Base-by-base conservation (phyloP, 2,113 vertebrate genomes). In the Pelmatolapia mariae region DNA sequence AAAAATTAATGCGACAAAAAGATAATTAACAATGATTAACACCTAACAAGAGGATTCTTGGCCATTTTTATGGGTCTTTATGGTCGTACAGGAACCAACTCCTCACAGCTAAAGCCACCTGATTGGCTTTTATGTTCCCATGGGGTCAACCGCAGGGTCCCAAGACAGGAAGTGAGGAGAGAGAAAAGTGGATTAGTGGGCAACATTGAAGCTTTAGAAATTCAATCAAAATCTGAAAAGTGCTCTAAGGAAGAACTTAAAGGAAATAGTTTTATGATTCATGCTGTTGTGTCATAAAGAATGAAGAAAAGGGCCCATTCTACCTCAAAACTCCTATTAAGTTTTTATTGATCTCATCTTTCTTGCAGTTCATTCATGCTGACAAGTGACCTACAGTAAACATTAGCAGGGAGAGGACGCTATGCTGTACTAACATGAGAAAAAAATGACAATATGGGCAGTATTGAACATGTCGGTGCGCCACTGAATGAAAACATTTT, bases 101-200 rank as follows among this genome's bases (percentile, higher is more conserved):
- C 80, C 59, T 52, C 43, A 31, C 85, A 88, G 71, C 87, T 89
- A 91, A 76, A 89, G 86, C 54, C 16, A 86, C 76, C 80, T 86
- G 85, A 88, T 89, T 88, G 85, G 82, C 89, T 86, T 90, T 90
- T 87, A 92, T 83, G 73, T 16, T 73, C 63, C 87, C 87, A 66
- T 7, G 68, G 50, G 90, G 80, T 4, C 81, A 24, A 82, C 79
- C 26, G 26, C 15, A 36, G 10, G 81, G 82, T 43, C 73, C 59
- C 29, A 22, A 36, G 50, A 19, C 83, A 87, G 81, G 87, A 91
- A 84, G 89, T 83, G 38, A 82, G 24, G 43, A 85, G 15, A 88
- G 15, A 85, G 66, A 57, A 92, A 89, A 91, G 76, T 92, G 83
- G 79, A 88, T 92, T 81, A 82, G 81, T 45, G 81, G 82, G 33